Conservation (phyloP, 2,888 invertebrate species). For the Oligia strigilis region DNA sequence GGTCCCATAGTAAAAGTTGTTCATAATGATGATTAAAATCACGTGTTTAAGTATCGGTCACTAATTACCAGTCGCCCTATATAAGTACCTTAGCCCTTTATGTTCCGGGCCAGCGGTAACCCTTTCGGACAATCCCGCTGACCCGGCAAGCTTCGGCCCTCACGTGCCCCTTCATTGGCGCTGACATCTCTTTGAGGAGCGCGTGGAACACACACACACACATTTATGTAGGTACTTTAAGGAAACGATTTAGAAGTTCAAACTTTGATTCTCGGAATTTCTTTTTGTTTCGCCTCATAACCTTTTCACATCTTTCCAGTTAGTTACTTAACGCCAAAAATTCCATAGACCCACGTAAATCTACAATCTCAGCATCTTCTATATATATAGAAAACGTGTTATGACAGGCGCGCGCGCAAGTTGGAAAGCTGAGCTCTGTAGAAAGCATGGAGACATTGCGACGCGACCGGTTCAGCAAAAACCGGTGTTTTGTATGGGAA, state of each 20-base stretch:
- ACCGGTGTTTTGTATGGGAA: slow-evolving; percentile 68
- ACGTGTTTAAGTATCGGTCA: too few species aligned
- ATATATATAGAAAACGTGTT: slow-evolving; percentile 64
- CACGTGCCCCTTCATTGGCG: too few species aligned
- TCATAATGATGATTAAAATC: too few species aligned
- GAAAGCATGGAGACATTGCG: slow-evolving; percentile 73
- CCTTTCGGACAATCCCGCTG: too few species aligned
- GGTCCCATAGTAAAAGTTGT: too few species aligned
- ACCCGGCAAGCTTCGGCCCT: too few species aligned
- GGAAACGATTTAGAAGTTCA: neutral
- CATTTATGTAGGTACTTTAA: too few species aligned
- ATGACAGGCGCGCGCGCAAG: slow-evolving; percentile 34
- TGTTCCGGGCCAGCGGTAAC: too few species aligned
- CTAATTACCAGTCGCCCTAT: too few species aligned
- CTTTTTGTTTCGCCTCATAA: neutral
- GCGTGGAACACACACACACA: too few species aligned
- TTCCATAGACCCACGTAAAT: slow-evolving; percentile 39
- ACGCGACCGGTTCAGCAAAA: slow-evolving; percentile 71
- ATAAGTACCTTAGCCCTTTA: too few species aligned
- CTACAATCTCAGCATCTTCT: slow-evolving; percentile 31
- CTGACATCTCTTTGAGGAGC: too few species aligned
- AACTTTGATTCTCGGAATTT: neutral
- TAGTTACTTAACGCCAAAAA: slow-evolving; percentile 24
- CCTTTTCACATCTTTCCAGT: neutral
- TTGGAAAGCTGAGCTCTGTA: slow-evolving; percentile 71